These are phyloP conservation scores for Myxocyprinus asiaticus DNA, from an alignment of 2,113 vertebrate species.

Conservation along the genomic window DNA sequence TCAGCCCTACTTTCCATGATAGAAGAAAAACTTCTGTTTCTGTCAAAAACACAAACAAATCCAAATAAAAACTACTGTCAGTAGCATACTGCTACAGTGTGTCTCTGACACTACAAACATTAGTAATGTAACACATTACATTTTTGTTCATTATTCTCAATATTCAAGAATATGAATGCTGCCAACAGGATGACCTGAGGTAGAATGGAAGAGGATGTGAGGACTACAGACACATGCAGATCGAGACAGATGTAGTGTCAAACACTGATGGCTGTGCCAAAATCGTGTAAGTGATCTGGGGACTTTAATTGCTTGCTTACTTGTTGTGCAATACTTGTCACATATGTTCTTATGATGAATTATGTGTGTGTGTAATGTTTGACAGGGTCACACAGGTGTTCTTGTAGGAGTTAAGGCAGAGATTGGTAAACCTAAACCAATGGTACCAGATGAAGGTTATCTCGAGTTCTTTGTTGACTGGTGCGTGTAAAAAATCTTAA, in stretches of 20 bases:
- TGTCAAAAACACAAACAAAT: no score
- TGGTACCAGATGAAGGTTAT: slow-evolving; percentile 86
- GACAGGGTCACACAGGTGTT: slow-evolving; percentile 90
- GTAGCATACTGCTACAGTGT: no score
- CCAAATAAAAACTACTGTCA: no score
- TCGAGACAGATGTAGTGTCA: slow-evolving; percentile 95
- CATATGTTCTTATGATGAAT: not conserved
- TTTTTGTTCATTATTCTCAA: no score
- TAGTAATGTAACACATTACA: no score
- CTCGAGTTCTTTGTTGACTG: slow-evolving; percentile 98
- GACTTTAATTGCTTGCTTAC: not conserved
- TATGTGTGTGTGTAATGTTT: slow-evolving; percentile 2
- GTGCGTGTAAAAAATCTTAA: slow-evolving; percentile 72
- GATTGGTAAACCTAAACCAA: slow-evolving; percentile 87
- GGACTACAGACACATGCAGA: slow-evolving; percentile 91
- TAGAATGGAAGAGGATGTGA: slow-evolving; percentile 93
- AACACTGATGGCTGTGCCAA: slow-evolving; percentile 96
- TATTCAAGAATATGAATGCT: no score
- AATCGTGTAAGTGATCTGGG: slow-evolving; percentile 84
- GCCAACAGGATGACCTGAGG: slow-evolving; percentile 87
- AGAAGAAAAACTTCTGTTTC: no score
- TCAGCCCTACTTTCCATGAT: no score
- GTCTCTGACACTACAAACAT: no score
- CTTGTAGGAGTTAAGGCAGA: slow-evolving; percentile 95
- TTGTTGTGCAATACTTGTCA: not conserved